phyloP scores from a whole-genome alignment of 2,113 vertebrate genomes.

The Ictalurus furcatus region DNA sequence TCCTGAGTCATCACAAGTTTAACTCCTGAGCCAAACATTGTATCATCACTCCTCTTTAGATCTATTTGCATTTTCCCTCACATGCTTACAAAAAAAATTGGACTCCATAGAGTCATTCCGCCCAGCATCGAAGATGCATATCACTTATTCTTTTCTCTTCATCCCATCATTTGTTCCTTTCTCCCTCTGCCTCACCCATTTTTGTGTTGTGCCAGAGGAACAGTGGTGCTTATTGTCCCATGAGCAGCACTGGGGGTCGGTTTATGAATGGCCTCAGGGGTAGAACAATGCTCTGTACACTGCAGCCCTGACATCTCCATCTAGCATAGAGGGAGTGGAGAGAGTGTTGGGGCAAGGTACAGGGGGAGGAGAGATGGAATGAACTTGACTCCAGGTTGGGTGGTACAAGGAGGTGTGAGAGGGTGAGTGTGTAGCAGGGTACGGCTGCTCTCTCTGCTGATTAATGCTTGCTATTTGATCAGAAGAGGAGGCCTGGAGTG shows the following conservation, averaged over 20 bases:
- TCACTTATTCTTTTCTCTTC: conserved; percentile 30
- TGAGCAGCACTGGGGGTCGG: conserved; percentile 52
- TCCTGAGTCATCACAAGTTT: conserved; percentile 34
- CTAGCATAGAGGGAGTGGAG: conserved; percentile 60
- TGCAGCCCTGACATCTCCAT: conserved; percentile 67
- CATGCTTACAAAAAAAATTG: neutral
- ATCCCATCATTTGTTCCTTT: conserved; percentile 10
- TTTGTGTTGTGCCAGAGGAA: conserved; percentile 58
- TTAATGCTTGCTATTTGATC: conserved; percentile 45
- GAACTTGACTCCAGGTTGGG: conserved; percentile 46
- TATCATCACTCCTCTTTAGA: conserved; percentile 22
- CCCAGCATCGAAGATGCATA: conserved; percentile 53
- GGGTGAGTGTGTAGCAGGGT: conserved; percentile 33
- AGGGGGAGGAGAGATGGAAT: conserved; percentile 67
- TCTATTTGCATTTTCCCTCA: conserved; percentile 17
- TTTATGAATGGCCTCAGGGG: conserved; percentile 74
- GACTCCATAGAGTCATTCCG: conserved; percentile 38
- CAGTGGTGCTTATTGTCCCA: conserved; percentile 71
- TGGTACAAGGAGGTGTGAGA: conserved; percentile 30
- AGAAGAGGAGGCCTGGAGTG: conserved; percentile 31
- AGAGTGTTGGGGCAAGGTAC: conserved; percentile 75
- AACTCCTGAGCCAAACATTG: conserved; percentile 6
- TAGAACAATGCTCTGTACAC: conserved; percentile 74
- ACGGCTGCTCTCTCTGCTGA: conserved; percentile 39
- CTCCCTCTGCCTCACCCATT: conserved; percentile 63